Percentiles rank a stretch among this genome's conserved stretches.
Conservation (phyloP, 2,888 invertebrate genomes). For the Temnothorax rugatulus region DNA sequence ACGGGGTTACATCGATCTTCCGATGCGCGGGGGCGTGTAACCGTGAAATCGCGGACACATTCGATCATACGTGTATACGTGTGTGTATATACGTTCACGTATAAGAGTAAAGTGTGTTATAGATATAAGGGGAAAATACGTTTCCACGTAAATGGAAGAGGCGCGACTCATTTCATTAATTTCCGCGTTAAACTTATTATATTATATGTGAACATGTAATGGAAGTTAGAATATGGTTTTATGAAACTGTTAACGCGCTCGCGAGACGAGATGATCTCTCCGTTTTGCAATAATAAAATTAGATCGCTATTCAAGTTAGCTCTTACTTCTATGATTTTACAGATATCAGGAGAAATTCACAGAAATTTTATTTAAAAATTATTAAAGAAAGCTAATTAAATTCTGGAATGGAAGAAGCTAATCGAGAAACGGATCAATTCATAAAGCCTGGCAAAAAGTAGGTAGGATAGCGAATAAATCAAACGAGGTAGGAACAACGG, state of each 20-base stretch:
- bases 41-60: conserved; percentile 30
- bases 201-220: neutral
- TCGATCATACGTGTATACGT: neutral
- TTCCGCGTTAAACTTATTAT: conserved; percentile 10
- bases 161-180: conserved; percentile 16
- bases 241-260: neutral
- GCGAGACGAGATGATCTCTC: neutral
- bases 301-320: neutral
- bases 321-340: neutral
- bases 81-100: neutral
- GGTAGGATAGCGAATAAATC: neutral
- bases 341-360: neutral
- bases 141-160: conserved; percentile 4
- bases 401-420: neutral
- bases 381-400: neutral
- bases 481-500: neutral
- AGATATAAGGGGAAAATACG: neutral
- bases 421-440: neutral
- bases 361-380: neutral
- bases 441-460: neutral
- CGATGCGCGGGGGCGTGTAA: conserved; percentile 62
- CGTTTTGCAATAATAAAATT: neutral
- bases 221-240: neutral
- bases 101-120: conserved; percentile 7
- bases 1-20: conserved; percentile 73